Evolutionary conservation across 2,888 invertebrate genomes (phyloP).

Genomic region (Gasteruption jaculator): DNA sequence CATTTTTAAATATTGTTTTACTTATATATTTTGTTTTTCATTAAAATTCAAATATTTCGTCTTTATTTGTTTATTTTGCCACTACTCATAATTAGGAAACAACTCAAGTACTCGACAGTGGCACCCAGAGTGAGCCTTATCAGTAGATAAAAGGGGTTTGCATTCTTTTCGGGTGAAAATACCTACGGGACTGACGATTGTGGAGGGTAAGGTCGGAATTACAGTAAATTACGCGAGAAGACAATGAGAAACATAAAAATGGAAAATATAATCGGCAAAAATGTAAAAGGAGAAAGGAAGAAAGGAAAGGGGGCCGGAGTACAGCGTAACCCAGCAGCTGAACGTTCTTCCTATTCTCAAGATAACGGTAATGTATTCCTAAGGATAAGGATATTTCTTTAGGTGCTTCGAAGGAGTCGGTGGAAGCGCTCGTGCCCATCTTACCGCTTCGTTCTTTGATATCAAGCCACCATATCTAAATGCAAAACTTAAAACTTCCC

Average conservation of each 20-base stretch:
- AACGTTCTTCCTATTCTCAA: slow-evolving; percentile 23
- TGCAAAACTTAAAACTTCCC: slow-evolving; percentile 27
- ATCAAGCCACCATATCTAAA: slow-evolving; percentile 25
- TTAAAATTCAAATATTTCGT: too few species aligned
- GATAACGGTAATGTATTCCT: slow-evolving; percentile 36
- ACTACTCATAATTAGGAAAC: too few species aligned
- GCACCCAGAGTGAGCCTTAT: too few species aligned
- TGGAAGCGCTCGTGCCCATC: slow-evolving; percentile 12
- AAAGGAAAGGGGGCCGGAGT: neutral
- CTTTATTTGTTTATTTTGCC: too few species aligned
- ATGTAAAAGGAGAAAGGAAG: slow-evolving; percentile 10
- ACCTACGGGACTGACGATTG: too few species aligned
- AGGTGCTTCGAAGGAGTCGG: slow-evolving; percentile 21
- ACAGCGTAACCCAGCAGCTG: slow-evolving; percentile 11
- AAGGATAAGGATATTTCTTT: slow-evolving; percentile 31
- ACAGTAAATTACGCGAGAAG: slow-evolving; percentile 29
- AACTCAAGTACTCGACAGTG: too few species aligned
- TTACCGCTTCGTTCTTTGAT: slow-evolving; percentile 11
- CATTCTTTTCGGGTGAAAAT: too few species aligned
- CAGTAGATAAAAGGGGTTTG: too few species aligned
- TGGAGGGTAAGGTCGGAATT: slow-evolving; percentile 24
- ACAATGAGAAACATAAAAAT: slow-evolving; percentile 23
- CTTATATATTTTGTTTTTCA: too few species aligned
- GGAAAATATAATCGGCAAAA: slow-evolving; percentile 18
- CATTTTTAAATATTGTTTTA: too few species aligned